Base-by-base conservation (phyloP, 1,140 invertebrate genomes). In the Acromyrmex echinatior region DNA sequence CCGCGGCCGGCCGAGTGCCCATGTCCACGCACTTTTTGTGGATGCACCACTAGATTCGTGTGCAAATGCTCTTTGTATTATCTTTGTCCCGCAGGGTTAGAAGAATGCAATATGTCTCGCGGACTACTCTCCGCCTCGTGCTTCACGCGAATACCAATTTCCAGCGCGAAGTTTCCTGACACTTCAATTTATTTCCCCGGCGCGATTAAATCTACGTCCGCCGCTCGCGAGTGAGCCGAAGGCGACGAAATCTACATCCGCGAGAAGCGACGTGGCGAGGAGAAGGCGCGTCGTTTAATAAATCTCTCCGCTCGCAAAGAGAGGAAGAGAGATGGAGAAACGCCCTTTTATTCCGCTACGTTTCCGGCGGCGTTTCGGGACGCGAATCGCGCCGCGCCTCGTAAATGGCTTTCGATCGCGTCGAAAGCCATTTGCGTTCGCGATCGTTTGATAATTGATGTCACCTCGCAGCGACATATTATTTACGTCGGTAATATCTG, bases 1-100 rank as follows among this genome's bases (percentile, higher is more conserved):
- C 96, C 35, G 97, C 96, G 60, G 95, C 92, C 2, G 97, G 97
- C 79, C 96, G 93, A 45, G 96, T 95, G 0, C 96, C 96, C 87
- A 97, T 96, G 81, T 96, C 96, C 16, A 97, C 96, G 94, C 97
- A 97, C 82, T 96, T 93, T 56, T 96, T 96, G 82, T 94, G 95
- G 78, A 96, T 96, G 93, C 97, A 97, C 97, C 97, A 97, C 97
- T 97, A 90, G 21, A 74, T 39, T 14, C 63, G n/a, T 6, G 14
- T 39, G n/a, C 56, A 60, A 51, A 25, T 9, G 21, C 45, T 49
- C 62, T 62, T 76, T 65, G 63, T 58, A 70, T n/a, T 7, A 45
- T 10, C 58, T 62, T 76, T 62, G 70, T 84, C 21, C 21, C 21
- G 25, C 35, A 25, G n/a, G 21, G 12, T 76, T 66, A 45, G 80